phyloP scores from a whole-genome alignment of 2,888 invertebrate genomes.

The Volucella inanis region DNA sequence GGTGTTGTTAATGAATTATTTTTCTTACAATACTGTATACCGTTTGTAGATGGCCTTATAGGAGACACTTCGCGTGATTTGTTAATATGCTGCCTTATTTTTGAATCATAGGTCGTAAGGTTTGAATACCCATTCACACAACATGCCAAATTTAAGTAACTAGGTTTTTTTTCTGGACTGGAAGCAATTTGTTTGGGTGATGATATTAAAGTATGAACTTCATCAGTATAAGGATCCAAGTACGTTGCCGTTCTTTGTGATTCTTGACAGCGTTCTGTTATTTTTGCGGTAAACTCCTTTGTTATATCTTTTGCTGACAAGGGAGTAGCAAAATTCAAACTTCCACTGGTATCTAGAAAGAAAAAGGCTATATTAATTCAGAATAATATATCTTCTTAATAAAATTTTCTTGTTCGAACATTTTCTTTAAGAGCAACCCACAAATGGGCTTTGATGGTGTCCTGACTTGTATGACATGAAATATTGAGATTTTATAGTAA shows the following conservation, averaged over 20 bases:
- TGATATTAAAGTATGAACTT: conserved; percentile 81
- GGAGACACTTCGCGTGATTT: conserved; percentile 89
- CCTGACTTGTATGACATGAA: no score
- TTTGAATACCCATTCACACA: conserved; percentile 96
- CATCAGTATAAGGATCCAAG: conserved; percentile 79
- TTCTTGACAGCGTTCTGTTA: conserved; percentile 84
- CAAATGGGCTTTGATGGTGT: no score
- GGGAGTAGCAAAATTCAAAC: conserved; percentile 86
- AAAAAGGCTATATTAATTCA: background rate
- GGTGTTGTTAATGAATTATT: conserved; percentile 85
- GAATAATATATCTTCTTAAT: no score
- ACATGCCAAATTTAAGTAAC: conserved; percentile 94
- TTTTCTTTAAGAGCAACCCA: no score
- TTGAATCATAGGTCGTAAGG: conserved; percentile 93
- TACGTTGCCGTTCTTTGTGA: conserved; percentile 79
- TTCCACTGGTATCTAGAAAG: conserved; percentile 85
- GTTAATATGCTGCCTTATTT: conserved; percentile 88
- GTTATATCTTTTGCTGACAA: conserved; percentile 85
- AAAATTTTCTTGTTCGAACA: no score
- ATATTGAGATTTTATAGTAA: no score
- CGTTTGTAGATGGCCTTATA: conserved; percentile 85
- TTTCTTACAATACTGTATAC: conserved; percentile 83
- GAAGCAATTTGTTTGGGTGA: conserved; percentile 73
- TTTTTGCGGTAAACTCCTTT: conserved; percentile 86
- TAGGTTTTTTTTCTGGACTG: conserved; percentile 88